Conservation (phyloP, 2,888 invertebrate species). For the Hartigia nigra region DNA sequence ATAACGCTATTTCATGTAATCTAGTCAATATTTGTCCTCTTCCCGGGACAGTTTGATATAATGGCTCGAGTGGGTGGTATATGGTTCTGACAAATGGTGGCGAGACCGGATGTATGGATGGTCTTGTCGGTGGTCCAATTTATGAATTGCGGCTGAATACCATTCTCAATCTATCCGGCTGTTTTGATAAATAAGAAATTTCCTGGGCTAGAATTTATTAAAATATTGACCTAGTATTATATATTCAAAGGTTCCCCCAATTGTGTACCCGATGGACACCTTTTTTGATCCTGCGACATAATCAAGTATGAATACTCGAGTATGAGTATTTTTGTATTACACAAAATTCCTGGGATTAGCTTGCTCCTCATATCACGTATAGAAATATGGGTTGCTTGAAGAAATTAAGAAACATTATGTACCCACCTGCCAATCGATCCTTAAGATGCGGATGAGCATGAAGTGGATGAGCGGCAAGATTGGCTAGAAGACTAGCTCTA, state of each 20-base stretch:
- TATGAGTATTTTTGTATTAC: background rate
- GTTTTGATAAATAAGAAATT: background rate
- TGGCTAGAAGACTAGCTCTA: slow-evolving; percentile 60
- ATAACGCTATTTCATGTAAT: background rate
- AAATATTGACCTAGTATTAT: background rate
- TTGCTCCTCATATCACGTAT: background rate
- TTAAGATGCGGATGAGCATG: slow-evolving; percentile 63
- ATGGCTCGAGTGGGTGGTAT: background rate
- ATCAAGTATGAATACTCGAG: background rate
- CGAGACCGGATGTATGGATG: background rate
- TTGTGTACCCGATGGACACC: background rate
- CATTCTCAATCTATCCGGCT: background rate
- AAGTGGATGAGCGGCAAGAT: slow-evolving; percentile 61
- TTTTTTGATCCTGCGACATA: background rate
- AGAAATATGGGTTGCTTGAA: background rate
- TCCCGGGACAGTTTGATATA: background rate
- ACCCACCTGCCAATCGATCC: slow-evolving; percentile 60
- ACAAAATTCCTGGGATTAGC: background rate
- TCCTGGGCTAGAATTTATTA: background rate
- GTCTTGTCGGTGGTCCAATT: background rate
- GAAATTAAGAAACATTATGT: background rate
- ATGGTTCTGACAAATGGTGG: background rate
- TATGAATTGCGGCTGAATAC: background rate
- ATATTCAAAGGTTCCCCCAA: background rate
- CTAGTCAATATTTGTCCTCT: background rate